phyloP scores from a whole-genome alignment of 2,888 invertebrate species.

The Cryptus armator region DNA sequence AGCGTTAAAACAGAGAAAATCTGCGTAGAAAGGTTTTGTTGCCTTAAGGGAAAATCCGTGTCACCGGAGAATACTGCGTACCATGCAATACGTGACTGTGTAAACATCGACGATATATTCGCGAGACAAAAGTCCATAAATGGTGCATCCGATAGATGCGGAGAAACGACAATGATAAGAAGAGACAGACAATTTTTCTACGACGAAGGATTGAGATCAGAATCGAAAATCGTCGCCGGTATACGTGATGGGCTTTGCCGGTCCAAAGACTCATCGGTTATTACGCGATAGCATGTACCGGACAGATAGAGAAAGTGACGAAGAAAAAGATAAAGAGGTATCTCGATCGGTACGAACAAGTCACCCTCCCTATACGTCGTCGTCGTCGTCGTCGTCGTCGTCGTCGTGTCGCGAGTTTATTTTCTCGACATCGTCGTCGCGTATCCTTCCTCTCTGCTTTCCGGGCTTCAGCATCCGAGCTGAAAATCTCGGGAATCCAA shows the following conservation, averaged over 20 bases:
- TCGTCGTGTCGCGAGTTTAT: slow-evolving; percentile 26
- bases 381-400: background rate
- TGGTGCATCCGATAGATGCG: background rate
- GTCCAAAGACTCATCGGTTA: slow-evolving; percentile 50
- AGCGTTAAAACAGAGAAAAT: no score
- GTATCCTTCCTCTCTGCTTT: background rate
- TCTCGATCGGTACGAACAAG: background rate
- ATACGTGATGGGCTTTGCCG: slow-evolving; percentile 57
- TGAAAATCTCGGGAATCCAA: slow-evolving; percentile 35
- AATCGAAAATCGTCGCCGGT: slow-evolving; percentile 52
- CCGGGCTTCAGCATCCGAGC: slow-evolving; percentile 3
- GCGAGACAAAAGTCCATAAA: slow-evolving; percentile 1
- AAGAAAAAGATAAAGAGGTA: slow-evolving; percentile 25
- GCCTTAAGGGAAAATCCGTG: no score
- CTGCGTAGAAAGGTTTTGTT: no score
- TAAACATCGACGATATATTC: background rate
- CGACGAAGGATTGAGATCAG: slow-evolving; percentile 42
- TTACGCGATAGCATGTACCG: slow-evolving; percentile 20
- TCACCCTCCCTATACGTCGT: background rate
- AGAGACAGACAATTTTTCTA: slow-evolving; percentile 40
- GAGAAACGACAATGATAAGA: slow-evolving; percentile 32
- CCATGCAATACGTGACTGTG: background rate
- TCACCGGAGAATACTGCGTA: no score
- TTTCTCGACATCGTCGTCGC: slow-evolving; percentile 14
- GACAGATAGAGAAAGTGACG: slow-evolving; percentile 41